Evolutionary conservation across 2,797 vertebrate genomes (phyloP), one percentile per base, ranked within the genome.

Genomic region (Thamnophis elegans): DNA sequence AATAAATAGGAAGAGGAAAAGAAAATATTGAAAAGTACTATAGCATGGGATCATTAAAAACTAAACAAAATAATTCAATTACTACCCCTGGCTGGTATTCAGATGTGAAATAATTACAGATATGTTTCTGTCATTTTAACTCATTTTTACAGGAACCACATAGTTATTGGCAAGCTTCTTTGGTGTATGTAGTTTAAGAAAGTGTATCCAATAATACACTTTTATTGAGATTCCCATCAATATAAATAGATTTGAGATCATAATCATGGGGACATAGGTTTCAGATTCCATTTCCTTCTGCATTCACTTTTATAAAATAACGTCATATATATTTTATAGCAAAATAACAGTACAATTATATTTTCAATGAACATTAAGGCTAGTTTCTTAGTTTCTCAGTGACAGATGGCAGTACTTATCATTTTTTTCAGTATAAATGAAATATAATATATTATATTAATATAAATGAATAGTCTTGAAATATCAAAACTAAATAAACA

Each of bases 371-470:
- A 65, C 58, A 95, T 94, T 89, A 96, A 97, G 95, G 92, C 93
- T 95, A 89, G 1, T 96, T 93, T 94, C 93, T 95, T 85, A 92
- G 91, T 92, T 95, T 94, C 88, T 94, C 91, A 93, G 94, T 95
- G 95, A 97, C 94, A 96, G 94, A 94, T 97, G 97, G 97, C 96
- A 97, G 93, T 96, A 96, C 93, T 93, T 95, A 97, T 97, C 95
- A 96, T 94, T 95, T 94, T 93, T 60, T 96, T n/a, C n/a, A n/a
- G n/a, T n/a, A n/a, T n/a, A n/a, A n/a, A n/a, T n/a, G n/a, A n/a
- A n/a, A n/a, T n/a, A n/a, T n/a, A n/a, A n/a, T n/a, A n/a, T 95
- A 96, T 91, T 91, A 91, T 65, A 94, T 95, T 59, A 95, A 93
- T 93, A 92, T 95, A 95, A 96, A 89, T 90, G 97, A 97, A 97